Percentiles rank a stretch among this genome's conserved stretches.
phyloP scores from a whole-genome alignment of 2,113 vertebrate species.

The Rhegmatorhina hoffmannsi region DNA sequence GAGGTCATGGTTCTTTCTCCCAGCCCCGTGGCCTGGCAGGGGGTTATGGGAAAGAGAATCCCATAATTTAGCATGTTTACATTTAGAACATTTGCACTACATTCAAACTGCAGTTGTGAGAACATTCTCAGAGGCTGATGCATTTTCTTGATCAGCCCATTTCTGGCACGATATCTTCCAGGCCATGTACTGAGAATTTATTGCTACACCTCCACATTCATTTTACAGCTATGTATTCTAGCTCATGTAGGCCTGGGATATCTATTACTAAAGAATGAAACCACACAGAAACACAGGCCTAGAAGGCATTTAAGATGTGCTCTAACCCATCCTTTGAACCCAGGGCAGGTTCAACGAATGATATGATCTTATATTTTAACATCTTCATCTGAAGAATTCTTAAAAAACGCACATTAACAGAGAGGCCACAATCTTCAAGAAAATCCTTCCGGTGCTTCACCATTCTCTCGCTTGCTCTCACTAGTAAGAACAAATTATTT shows the following conservation, averaged over 20 bases:
- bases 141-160: no score
- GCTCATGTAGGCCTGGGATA: not conserved
- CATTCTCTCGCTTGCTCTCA: not conserved
- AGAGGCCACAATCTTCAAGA: not conserved
- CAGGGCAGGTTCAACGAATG: not conserved
- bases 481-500: not conserved
- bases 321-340: not conserved
- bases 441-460: not conserved
- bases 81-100: no score
- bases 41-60: no score
- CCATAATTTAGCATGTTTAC: no score
- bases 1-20: no score
- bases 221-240: not conserved
- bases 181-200: no score
- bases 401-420: not conserved
- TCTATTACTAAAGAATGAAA: not conserved
- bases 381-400: not conserved
- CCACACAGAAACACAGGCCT: not conserved
- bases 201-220: not conserved
- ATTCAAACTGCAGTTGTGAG: no score
- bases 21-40: no score
- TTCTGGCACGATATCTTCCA: no score
- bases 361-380: not conserved
- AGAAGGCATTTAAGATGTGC: not conserved
- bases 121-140: no score